A percentile compares a stretch with the other conserved stretches of the same genome.
These are phyloP conservation scores for Paelopatides confundens DNA, from an alignment of 53 echinoderm and acorn worm genomes.

Conservation along the genomic window DNA sequence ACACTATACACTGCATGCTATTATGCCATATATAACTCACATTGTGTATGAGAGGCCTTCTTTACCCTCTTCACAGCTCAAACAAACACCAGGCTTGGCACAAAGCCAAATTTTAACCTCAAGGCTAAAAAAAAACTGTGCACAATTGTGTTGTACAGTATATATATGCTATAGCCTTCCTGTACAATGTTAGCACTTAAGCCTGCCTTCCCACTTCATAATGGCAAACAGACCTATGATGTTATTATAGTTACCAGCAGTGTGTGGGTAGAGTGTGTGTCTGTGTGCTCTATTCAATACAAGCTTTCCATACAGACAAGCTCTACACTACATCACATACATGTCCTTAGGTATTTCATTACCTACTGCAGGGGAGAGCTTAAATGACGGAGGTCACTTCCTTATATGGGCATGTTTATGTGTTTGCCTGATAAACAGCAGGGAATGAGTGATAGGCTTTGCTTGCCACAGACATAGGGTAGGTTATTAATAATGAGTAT, in stretches of 20 bases:
- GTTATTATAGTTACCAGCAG: too few species aligned
- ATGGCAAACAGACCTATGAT: too few species aligned
- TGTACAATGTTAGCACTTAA: too few species aligned
- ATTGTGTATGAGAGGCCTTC: neutral
- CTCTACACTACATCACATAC: neutral
- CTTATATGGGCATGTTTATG: constrained; percentile 51
- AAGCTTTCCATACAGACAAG: neutral
- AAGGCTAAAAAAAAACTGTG: neutral
- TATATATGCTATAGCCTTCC: neutral
- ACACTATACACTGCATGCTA: too few species aligned
- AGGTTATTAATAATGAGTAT: constrained; percentile 21
- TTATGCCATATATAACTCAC: neutral
- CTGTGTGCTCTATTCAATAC: neutral
- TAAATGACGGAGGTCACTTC: constrained; percentile 46
- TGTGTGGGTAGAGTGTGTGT: neutral
- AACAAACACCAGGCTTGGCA: neutral
- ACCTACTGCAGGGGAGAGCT: constrained; percentile 35
- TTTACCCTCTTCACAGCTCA: neutral
- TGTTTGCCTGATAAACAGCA: constrained; percentile 22
- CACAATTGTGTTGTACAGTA: too few species aligned
- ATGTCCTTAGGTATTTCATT: constrained; percentile 26
- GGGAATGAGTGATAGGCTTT: constrained; percentile 30
- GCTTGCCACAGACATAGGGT: neutral
- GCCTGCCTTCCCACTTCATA: too few species aligned
- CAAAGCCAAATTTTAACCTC: neutral